phyloP scores from a whole-genome alignment of 2,113 vertebrate genomes.

The Tragelaphus imberbis region DNA sequence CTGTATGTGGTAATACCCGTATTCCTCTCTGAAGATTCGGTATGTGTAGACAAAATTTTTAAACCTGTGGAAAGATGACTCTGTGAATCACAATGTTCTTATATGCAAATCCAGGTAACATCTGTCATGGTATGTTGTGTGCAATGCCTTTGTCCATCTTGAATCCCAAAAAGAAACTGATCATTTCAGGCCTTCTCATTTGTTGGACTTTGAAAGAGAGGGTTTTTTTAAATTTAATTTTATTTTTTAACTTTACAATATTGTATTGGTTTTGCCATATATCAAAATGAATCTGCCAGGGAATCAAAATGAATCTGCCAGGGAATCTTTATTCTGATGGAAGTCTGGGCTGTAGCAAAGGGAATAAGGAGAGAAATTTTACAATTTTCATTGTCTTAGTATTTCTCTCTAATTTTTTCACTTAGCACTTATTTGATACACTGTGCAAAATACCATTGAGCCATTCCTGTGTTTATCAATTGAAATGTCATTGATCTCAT shows the following conservation, averaged over 20 bases:
- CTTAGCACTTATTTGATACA: neutral
- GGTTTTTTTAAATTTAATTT: neutral
- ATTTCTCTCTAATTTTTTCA: neutral
- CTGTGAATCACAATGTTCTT: neutral
- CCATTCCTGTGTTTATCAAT: neutral
- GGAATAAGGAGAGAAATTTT: neutral
- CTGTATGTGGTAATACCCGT: constrained; percentile 41
- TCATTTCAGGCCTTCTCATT: neutral
- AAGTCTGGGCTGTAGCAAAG: neutral
- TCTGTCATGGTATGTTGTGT: no score
- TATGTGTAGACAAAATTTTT: constrained; percentile 51
- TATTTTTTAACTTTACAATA: no score
- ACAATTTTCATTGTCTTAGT: neutral
- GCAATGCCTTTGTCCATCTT: neutral
- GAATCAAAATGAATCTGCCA: no score
- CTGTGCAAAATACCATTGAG: neutral
- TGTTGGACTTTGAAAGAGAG: neutral
- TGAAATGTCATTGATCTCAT: no score
- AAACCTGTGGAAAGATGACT: constrained; percentile 50
- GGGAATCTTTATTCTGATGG: neutral
- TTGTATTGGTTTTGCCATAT: no score
- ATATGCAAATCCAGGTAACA: neutral
- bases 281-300: no score
- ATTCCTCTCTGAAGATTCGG: constrained; percentile 56
- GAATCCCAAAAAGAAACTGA: neutral